Conservation (phyloP, 2,113 vertebrate species). For the Cephalopterus ornatus region DNA sequence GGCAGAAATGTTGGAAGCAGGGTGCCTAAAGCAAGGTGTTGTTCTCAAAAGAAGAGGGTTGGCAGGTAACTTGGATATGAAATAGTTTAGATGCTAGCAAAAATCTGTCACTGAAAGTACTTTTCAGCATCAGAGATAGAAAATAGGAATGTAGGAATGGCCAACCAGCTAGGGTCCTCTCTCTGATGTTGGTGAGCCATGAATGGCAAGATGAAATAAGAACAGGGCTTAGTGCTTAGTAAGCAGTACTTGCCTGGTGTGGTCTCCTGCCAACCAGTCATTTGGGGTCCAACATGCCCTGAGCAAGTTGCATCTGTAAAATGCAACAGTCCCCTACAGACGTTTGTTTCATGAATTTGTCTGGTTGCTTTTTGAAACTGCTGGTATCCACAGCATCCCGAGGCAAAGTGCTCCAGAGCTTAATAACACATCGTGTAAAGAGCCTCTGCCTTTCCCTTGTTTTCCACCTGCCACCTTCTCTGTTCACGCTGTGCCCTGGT, state of each 20-base stretch:
- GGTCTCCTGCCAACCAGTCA: neutral
- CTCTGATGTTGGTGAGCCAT: neutral
- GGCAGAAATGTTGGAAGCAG: neutral
- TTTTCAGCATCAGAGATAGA: neutral
- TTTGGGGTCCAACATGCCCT: neutral
- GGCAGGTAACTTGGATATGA: neutral
- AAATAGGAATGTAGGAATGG: neutral
- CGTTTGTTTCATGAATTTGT: neutral
- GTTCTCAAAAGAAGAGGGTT: neutral
- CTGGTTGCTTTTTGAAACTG: neutral
- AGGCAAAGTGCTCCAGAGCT: neutral
- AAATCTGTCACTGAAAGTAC: neutral
- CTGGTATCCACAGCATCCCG: neutral
- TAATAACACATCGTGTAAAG: neutral
- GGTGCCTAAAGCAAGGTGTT: neutral
- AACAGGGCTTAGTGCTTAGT: neutral
- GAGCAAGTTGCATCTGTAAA: neutral
- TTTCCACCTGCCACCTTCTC: neutral
- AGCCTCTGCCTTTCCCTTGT: neutral
- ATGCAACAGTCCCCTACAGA: neutral
- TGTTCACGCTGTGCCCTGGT: rapidly evolving
- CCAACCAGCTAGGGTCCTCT: neutral
- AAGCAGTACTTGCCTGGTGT: neutral
- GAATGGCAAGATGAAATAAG: neutral
- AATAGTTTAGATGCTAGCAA: neutral